Evolutionary conservation across 2,888 invertebrate genomes (phyloP), one percentile per base, ranked within the genome.

Genomic region (Seira musarum): DNA sequence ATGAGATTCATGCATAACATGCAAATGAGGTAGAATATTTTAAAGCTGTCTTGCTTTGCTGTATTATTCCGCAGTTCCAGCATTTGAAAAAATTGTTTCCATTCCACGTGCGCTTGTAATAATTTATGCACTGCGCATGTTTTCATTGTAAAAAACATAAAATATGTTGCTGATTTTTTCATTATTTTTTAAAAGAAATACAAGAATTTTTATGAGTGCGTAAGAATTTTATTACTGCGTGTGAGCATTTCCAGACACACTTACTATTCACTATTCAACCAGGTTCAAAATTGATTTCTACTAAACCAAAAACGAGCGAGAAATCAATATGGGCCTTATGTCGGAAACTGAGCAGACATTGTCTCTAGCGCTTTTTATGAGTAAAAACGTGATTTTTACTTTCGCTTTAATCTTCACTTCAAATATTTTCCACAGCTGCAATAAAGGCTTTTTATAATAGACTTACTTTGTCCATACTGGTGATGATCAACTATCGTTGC

Each of bases 331-430:
- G 5, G 17, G 17, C 2, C 3, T 49, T 49, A 49, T 30, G 30
- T 30, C 8, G 30, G 3, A 30, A n/a, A n/a, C n/a, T 30, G 30
- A 5, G 30, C 30, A 5, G 30, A 30, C 30, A 30, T 2, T 30
- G 30, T 30, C 30, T 30, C 30, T 30, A 30, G 30, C 8, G 30
- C 49, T 2, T 49, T 49, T 49, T 13, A 49, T 49, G 17, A 49
- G 30, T 2, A 49, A 49, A 49, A 49, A n/a, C 49, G 49, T 49
- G 49, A 49, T 49, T 49, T 49, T 49, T 49, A 49, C 49, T 30
- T 30, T 49, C 49, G 49, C 49, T n/a, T 49, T 30, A 30, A n/a
- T 49, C 49, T 49, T 49, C 49, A 49, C 6, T 15, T 49, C 49
- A 49, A 49, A 3, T n/a, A 15, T 49, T 49, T 49, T 49, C 2